Evolutionary conservation across 2,888 invertebrate genomes (phyloP).

Genomic region (Beris morrisii): DNA sequence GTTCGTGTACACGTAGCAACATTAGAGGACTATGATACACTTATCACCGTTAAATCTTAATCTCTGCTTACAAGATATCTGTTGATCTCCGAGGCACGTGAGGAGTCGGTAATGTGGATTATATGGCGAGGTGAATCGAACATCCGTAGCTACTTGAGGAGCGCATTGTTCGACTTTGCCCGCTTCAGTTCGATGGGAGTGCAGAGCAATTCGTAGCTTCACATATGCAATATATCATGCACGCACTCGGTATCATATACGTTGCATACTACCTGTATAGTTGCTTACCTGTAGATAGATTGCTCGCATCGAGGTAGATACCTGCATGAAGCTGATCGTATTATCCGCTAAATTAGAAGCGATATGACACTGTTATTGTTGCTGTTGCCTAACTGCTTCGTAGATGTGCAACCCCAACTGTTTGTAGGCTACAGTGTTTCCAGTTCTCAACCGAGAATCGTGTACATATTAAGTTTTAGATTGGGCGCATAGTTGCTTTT

Average conservation of each 20-base stretch:
- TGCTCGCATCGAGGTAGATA: no score
- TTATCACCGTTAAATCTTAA: conserved; percentile 39
- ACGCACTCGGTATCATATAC: conserved; percentile 8
- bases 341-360: conserved; percentile 31
- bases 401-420: background rate
- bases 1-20: background rate
- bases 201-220: conserved; percentile 22
- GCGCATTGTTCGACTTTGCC: conserved; percentile 16
- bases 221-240: conserved; percentile 22
- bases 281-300: no score
- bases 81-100: conserved; percentile 36
- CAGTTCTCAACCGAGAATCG: no score
- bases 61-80: conserved; percentile 37
- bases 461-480: no score
- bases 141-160: no score
- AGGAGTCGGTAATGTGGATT: background rate
- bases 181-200: background rate
- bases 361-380: conserved; percentile 5
- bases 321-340: conserved; percentile 4
- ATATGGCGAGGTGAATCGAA: no score
- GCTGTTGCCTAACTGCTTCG: background rate
- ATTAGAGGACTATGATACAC: conserved; percentile 10
- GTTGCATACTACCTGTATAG: background rate
- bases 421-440: no score
- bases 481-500: no score